A percentile compares a stretch with the other conserved stretches of the same genome.
Conservation (phyloP, 2,113 vertebrate species). For the Aspiorhynchus laticeps region DNA sequence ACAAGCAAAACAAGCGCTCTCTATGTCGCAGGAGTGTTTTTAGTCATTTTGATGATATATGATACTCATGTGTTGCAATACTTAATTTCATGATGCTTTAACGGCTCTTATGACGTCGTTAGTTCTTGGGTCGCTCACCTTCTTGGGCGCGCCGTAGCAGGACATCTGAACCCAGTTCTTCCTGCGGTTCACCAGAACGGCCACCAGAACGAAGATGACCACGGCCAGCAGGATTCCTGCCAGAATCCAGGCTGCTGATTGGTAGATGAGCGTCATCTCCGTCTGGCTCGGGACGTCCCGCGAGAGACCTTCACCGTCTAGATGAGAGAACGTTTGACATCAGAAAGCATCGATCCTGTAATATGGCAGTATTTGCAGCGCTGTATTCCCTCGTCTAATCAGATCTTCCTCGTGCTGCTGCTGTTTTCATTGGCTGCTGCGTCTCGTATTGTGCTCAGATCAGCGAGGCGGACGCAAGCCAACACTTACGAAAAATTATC, state of each 20-base stretch:
- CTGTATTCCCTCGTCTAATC: slow-evolving; percentile 22
- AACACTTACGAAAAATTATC: too few species aligned
- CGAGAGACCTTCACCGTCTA: slow-evolving; percentile 62
- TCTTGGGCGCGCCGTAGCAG: slow-evolving; percentile 81
- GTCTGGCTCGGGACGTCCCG: slow-evolving; percentile 71
- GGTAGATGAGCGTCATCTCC: slow-evolving; percentile 78
- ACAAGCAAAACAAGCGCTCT: too few species aligned
- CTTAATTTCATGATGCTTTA: not conserved
- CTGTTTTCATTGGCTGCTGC: too few species aligned
- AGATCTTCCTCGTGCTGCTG: too few species aligned
- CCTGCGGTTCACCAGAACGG: slow-evolving; percentile 77
- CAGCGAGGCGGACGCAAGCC: too few species aligned
- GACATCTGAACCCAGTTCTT: slow-evolving; percentile 84
- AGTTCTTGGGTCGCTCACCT: slow-evolving; percentile 65
- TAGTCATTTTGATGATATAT: too few species aligned
- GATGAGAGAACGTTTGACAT: not conserved
- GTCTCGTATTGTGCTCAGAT: not conserved
- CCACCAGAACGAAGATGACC: slow-evolving; percentile 75
- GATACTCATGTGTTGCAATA: too few species aligned
- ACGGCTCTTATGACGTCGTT: not conserved
- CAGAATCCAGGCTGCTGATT: slow-evolving; percentile 81
- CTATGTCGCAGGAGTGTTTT: too few species aligned
- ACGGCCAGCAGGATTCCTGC: slow-evolving; percentile 78
- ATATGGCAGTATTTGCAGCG: not conserved
- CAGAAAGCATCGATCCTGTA: not conserved